Conservation (phyloP, 2,113 vertebrate genomes). For the Acanthochromis polyacanthus region DNA sequence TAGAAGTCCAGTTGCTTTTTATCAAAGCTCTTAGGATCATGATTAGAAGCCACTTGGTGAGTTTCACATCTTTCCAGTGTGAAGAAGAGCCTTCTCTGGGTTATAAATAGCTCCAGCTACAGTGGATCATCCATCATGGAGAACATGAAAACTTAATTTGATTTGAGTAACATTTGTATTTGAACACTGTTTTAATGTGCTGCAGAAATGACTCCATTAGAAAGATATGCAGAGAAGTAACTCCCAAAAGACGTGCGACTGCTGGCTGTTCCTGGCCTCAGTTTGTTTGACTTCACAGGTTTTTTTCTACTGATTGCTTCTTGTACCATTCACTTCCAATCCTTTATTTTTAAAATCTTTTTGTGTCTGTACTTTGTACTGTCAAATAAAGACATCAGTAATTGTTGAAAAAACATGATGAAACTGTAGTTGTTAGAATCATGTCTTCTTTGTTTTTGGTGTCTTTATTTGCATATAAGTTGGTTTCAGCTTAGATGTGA, state of each 20-base stretch:
- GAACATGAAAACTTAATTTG: not conserved
- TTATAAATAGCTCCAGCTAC: not conserved
- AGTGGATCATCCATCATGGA: not conserved
- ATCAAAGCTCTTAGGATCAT: no score
- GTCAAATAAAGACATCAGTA: no score
- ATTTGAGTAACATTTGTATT: constrained; percentile 8
- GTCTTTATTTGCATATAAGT: not conserved
- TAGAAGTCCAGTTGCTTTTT: no score
- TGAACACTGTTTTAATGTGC: not conserved
- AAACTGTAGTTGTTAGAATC: not conserved
- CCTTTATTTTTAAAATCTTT: not conserved
- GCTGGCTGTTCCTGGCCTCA: constrained; percentile 1
- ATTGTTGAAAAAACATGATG: not conserved
- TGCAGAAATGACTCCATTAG: not conserved
- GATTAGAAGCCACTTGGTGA: not conserved
- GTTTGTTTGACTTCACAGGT: not conserved
- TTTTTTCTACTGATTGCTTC: not conserved
- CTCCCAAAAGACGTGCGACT: not conserved
- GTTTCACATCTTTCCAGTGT: not conserved
- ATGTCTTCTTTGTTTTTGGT: not conserved
- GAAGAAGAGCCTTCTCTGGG: not conserved
- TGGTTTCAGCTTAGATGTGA: no score
- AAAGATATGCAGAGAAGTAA: not conserved
- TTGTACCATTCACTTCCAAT: not conserved
- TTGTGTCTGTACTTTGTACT: not conserved